Evolutionary conservation across 2,113 vertebrate genomes (phyloP), one percentile per base, ranked within the genome.

Genomic region (Erythrolamprus reginae): DNA sequence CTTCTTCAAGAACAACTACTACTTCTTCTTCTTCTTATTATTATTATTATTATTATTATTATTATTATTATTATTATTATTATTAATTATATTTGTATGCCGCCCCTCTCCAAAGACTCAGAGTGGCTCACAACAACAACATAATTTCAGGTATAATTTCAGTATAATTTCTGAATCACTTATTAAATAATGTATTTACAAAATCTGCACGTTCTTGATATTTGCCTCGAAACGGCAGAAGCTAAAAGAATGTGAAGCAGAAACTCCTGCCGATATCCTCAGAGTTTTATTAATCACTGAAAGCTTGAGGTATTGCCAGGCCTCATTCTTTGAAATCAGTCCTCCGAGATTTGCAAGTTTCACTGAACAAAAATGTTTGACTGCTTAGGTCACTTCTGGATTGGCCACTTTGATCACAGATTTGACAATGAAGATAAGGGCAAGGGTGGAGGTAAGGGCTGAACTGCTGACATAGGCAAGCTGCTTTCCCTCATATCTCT

Each of bases 261-360:
- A 89, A 65, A 88, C 28, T 53, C 84, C 15, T 45, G 83, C 51
- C 82, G 86, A 92, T 51, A 45, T 90, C 38, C 24, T 86, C 48
- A 92, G 86, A 88, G 53, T 82, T 7, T 8, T 92, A 85, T 87
- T 92, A 92, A 77, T 92, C 94, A 93, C 89, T 47, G 86, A 48
- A 89, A 94, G 93, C 87, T 90, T 84, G 92, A 77, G 52, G 61
- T 77, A 13, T 84, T 88, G 38, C 89, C 45, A 61, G 82, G 51
- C 1, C 82, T 91, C 86, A 50, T 47, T 87, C 61, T 94, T 96
- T 94, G 91, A 96, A 94, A 95, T 95, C 82, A 92, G 82, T 48
- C 89, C 90, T 90, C 91, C 48, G 48, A 89, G 28, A 86, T 95
- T n/a, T 91, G 47, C 86, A 55, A 93, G 56, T 83, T 90, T 90